Evolutionary conservation across 2,113 vertebrate species (phyloP).

Genomic region (Poeciliopsis prolifica): DNA sequence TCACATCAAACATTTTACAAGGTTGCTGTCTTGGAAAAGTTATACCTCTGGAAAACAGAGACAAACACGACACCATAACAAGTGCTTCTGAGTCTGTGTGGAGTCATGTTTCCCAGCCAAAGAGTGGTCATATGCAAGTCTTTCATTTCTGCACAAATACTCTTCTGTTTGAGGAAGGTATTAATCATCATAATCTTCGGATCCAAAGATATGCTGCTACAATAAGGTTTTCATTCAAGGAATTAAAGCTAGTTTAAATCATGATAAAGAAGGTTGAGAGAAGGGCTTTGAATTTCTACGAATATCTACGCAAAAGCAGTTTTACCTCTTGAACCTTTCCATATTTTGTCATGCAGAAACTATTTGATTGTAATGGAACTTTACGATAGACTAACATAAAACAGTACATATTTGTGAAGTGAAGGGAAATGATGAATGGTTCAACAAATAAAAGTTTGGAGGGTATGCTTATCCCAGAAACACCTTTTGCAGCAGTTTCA

Average conservation of each 20-base stretch:
- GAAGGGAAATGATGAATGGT: neutral
- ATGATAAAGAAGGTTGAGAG: neutral
- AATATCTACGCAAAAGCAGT: neutral
- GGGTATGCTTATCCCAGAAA: neutral
- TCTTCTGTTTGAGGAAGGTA: slow-evolving; percentile 20
- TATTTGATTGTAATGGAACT: neutral
- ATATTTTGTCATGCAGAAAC: neutral
- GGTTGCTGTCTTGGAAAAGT: slow-evolving; percentile 40
- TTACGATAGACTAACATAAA: neutral
- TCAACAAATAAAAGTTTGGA: neutral
- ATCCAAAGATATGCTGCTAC: slow-evolving; percentile 19
- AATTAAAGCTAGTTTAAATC: neutral
- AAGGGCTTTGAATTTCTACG: neutral
- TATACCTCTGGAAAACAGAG: slow-evolving; percentile 45
- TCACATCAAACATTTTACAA: slow-evolving; percentile 2
- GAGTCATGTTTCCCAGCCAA: slow-evolving; percentile 56
- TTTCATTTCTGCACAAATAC: slow-evolving; percentile 46
- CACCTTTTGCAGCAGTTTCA: neutral
- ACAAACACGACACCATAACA: slow-evolving; percentile 46
- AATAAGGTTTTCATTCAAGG: slow-evolving; percentile 11
- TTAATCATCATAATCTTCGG: slow-evolving; percentile 50
- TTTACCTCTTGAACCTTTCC: neutral
- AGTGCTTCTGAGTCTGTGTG: slow-evolving; percentile 45
- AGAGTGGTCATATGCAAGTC: slow-evolving; percentile 33
- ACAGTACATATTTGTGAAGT: neutral